Evolutionary conservation across 2,888 invertebrate genomes (phyloP).

Genomic region (Gryllus longicercus): DNA sequence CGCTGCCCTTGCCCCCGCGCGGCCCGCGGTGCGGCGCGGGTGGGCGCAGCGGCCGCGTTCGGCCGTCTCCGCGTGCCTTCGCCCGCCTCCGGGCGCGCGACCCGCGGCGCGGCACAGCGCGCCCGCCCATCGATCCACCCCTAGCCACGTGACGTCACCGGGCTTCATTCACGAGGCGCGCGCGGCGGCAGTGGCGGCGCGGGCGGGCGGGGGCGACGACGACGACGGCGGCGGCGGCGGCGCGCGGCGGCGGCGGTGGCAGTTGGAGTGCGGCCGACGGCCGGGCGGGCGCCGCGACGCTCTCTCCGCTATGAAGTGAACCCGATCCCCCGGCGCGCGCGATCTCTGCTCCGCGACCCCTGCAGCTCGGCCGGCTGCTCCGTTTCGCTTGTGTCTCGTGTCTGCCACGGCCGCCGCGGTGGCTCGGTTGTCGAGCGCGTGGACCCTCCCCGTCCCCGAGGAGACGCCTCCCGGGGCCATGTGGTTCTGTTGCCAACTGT

Average conservation of each 20-base stretch:
- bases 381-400: background rate
- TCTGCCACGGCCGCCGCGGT: background rate
- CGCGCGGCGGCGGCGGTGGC: background rate
- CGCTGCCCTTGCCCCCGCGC: too few relatives aligned
- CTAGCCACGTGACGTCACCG: background rate
- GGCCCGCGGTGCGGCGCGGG: too few relatives aligned
- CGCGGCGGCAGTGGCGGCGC: background rate
- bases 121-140: background rate
- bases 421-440: background rate
- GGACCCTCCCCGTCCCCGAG: background rate
- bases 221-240: too few relatives aligned
- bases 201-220: background rate
- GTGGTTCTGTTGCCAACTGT: slow-evolving; percentile 37
- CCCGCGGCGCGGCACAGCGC: background rate
- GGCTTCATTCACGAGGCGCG: background rate
- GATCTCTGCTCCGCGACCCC: background rate
- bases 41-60: background rate
- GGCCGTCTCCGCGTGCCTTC: background rate
- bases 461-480: slow-evolving; percentile 22
- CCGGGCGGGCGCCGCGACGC: background rate
- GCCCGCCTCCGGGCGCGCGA: background rate
- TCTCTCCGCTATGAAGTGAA: background rate
- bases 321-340: background rate
- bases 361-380: background rate
- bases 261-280: background rate